Evolutionary conservation across 2,797 vertebrate genomes (phyloP), one percentile per base, ranked within the genome.

Genomic region (Arctocebus calabarensis): DNA sequence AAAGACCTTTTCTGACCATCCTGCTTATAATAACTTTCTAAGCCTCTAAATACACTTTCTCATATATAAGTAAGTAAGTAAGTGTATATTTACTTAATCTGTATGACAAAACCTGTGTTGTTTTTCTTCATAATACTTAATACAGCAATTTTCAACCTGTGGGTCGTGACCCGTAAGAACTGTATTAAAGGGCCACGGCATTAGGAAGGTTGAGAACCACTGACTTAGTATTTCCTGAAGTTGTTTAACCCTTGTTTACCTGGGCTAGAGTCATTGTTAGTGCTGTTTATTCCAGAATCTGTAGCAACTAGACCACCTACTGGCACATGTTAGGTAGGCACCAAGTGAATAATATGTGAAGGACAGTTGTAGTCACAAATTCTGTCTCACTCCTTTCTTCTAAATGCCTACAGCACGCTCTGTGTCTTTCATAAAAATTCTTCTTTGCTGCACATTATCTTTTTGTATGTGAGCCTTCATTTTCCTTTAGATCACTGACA

Each of bases 361-460:
- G 79, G 45, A 84, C 75, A 92, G 71, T 86, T 91, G 55, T 83
- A 52, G 74, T 88, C 48, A 68, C 55, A 43, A 68, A 55, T 93
- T 40, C 71, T 78, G 1, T 32, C 12, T 37, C 48, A 19, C 88
- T 23, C 25, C 32, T 64, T 34, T 62, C 37, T 48, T 77, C 37
- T 48, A 22, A 73, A 48, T 79, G 40, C 27, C 34, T n/a, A 19
- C 2, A 25, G 9, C 4, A 9, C 78, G 55, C 16, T 37, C 8
- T 7, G 12, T 74, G 68, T 29, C 6, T 64, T 83, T 89, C 17
- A 10, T 52, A 66, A 64, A 66, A 74, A 7, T 34, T 61, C 8
- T 83, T 61, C 29, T 57, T 66, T 96, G 78, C 43, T 40, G 4
- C 68, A 57, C 43, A 1, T 62, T 84, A 25, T 25, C 5, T 29